Evolutionary conservation across 2,888 invertebrate species (phyloP).

Genomic region (Mimas tiliae): DNA sequence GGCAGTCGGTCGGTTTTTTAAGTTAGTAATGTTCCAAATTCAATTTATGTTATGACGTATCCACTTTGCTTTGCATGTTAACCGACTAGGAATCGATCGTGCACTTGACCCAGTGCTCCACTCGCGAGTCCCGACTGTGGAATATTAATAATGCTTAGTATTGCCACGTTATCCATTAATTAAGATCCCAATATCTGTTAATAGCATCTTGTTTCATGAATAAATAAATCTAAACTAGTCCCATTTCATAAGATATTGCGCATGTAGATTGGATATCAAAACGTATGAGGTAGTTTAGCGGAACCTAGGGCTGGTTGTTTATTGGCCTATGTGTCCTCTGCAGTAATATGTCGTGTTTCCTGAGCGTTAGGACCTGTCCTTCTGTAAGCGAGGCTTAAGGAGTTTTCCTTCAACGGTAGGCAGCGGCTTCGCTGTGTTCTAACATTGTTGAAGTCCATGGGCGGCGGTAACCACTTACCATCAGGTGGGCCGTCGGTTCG

Average conservation of each 20-base stretch:
- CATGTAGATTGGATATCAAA: background rate
- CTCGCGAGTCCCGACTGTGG: constrained; percentile 1
- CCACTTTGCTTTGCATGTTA: constrained; percentile 8
- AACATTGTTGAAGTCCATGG: too few species aligned
- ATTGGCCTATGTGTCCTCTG: too few species aligned
- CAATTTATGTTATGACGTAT: background rate
- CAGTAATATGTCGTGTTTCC: too few species aligned
- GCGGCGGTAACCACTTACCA: too few species aligned
- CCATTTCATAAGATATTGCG: background rate
- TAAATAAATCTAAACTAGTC: background rate
- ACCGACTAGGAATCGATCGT: constrained; percentile 9
- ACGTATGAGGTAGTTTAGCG: too few species aligned
- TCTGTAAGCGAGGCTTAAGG: too few species aligned
- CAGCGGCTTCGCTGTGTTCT: too few species aligned
- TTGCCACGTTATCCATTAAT: constrained; percentile 3
- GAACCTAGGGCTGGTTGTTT: too few species aligned
- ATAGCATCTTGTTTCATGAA: background rate
- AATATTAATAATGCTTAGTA: constrained; percentile 10
- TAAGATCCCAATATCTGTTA: background rate
- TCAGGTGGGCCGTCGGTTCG: too few species aligned
- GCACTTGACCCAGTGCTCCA: constrained; percentile 4
- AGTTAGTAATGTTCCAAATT: background rate
- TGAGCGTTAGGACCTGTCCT: too few species aligned
- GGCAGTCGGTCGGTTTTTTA: too few species aligned
- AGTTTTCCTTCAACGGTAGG: too few species aligned